Base-by-base conservation (phyloP, 2,797 vertebrate species). In the Furcifer pardalis region DNA sequence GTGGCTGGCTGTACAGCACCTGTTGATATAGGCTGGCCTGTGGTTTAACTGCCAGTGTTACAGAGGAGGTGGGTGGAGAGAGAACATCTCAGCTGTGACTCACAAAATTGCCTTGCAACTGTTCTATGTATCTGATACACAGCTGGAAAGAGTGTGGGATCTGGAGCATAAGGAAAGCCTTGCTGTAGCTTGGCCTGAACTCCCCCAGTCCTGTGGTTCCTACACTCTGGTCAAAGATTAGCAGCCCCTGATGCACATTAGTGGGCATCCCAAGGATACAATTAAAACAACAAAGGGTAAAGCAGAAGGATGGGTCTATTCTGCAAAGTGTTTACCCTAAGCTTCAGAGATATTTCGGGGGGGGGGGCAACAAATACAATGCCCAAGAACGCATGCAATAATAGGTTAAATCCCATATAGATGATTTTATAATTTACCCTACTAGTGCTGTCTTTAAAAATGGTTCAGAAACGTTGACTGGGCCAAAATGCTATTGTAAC, bases 31-130 rank as follows among this genome's bases (percentile, higher is more conserved):
- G 40, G n/a, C 81, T 89, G 87, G 15, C 63, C 56, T 89, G 87
- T 88, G 90, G 90, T 87, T 91, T 89, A 92, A 91, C 89, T 84
- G 88, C 77, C 81, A 73, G 30, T 32, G 68, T 37, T 5, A 35
- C 35, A 40, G 60, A 74, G 21, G 2, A 4, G 52, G n/a, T n/a
- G n/a, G n/a, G n/a, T n/a, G n/a, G 12, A 78, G 75, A 23, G 30
- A 85, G 75, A n/a, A 9, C 5, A 74, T 32, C 76, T 84, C 87
- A 73, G 62, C 44, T 42, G 63, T 85, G 79, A 79, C 49, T 85
- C 80, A 81, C 62, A 35, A 7, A 27, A 40, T 44, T 79, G 77
- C 79, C 63, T 42, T 85, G 66, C 59, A 62, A 77, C 27, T 79
- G 1, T n/a, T 84, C 5, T 4, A 27, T 63, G 75, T 74, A 52